Evolutionary conservation across 2,113 vertebrate genomes (phyloP).

Genomic region (Syngnathus typhle): DNA sequence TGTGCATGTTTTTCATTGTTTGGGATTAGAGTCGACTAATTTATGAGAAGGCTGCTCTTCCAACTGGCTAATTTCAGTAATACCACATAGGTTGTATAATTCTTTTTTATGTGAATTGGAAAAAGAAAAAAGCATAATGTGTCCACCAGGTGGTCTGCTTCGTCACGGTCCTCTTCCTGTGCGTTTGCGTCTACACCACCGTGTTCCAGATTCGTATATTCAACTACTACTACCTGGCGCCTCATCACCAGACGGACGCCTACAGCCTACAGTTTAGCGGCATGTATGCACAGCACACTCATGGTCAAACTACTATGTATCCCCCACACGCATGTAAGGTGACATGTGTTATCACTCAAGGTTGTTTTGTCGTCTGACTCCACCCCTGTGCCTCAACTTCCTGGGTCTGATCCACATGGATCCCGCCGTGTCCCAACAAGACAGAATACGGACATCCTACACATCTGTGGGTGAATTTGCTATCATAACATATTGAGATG

Average conservation of each 20-base stretch:
- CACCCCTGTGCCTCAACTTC: slow-evolving; percentile 92
- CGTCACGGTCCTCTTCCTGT: slow-evolving; percentile 87
- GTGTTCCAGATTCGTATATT: slow-evolving; percentile 92
- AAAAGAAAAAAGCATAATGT: background rate
- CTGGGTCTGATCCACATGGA: slow-evolving; percentile 95
- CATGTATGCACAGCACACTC: slow-evolving; percentile 76
- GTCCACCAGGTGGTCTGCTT: slow-evolving; percentile 83
- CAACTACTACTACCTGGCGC: slow-evolving; percentile 90
- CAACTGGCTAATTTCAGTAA: too few relatives aligned
- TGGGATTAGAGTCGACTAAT: too few relatives aligned
- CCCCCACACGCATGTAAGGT: background rate
- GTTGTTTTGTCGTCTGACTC: slow-evolving; percentile 92
- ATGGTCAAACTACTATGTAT: background rate
- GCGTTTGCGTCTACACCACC: slow-evolving; percentile 90
- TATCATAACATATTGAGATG: background rate
- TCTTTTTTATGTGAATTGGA: too few relatives aligned
- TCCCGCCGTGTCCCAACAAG: slow-evolving; percentile 80
- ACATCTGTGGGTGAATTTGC: slow-evolving; percentile 78
- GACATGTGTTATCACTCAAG: slow-evolving; percentile 50
- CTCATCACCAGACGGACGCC: slow-evolving; percentile 92
- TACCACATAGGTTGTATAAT: too few relatives aligned
- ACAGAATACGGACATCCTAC: slow-evolving; percentile 83
- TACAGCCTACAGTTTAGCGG: slow-evolving; percentile 95
- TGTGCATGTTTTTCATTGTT: too few relatives aligned
- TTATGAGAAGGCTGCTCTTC: too few relatives aligned